These are phyloP conservation scores for Drosophila lacteicornis DNA, from an alignment of 1,140 invertebrate species.

Conservation along the genomic window DNA sequence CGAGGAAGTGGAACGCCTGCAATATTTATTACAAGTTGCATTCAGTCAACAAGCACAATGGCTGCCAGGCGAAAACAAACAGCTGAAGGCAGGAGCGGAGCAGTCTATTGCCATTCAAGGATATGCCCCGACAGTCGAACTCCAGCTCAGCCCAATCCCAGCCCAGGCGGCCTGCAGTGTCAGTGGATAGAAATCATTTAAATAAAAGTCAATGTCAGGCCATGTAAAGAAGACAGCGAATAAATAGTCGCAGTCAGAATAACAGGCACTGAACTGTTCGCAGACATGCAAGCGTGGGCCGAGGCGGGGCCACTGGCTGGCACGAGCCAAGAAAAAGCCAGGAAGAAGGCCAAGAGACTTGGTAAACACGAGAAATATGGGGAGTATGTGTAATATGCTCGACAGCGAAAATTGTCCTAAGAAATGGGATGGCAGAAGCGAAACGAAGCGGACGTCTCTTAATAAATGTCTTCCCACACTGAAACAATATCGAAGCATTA, in stretches of 20 bases:
- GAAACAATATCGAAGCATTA: not conserved
- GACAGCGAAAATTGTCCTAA: constrained; percentile 49
- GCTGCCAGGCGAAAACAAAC: constrained; percentile 66
- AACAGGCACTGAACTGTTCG: constrained; percentile 35
- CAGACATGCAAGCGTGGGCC: constrained; percentile 33
- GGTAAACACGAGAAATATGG: constrained; percentile 45
- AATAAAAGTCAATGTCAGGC: constrained; percentile 83
- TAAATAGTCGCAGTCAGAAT: constrained; percentile 63
- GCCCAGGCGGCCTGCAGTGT: constrained; percentile 49
- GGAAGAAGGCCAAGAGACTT: constrained; percentile 27
- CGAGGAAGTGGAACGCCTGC: constrained; percentile 51
- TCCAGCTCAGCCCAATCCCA: not conserved
- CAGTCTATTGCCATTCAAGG: constrained; percentile 75
- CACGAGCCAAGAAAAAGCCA: constrained; percentile 37
- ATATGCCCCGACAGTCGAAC: constrained; percentile 24
- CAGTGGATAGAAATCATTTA: constrained; percentile 74
- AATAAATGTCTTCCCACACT: constrained; percentile 61
- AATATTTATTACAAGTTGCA: constrained; percentile 82
- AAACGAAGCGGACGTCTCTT: constrained; percentile 33
- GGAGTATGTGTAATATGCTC: constrained; percentile 73
- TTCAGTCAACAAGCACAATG: constrained; percentile 68
- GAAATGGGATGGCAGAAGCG: constrained; percentile 27
- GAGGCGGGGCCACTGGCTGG: constrained; percentile 12
- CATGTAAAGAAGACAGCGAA: constrained; percentile 78
- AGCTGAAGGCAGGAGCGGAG: constrained; percentile 46